Evolutionary conservation across 2,797 vertebrate genomes (phyloP).

Genomic region (Spatula clypeata): DNA sequence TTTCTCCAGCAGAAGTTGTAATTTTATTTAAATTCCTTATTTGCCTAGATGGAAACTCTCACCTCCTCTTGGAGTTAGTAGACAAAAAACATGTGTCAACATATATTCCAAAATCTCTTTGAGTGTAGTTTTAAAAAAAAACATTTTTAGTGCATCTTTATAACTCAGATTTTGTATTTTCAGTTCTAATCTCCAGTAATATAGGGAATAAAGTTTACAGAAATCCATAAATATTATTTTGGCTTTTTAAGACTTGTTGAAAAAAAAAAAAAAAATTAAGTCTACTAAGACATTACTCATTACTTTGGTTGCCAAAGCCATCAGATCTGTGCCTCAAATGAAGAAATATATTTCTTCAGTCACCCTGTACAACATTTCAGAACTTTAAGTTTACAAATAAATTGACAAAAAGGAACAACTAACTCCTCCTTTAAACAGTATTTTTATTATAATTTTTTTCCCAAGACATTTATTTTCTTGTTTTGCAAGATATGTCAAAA

Average conservation of each 20-base stretch:
- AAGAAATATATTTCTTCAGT: background rate
- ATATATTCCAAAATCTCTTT: background rate
- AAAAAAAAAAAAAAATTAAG: background rate
- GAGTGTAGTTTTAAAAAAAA: background rate
- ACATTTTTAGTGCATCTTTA: background rate
- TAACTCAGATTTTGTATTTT: background rate
- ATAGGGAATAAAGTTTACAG: background rate
- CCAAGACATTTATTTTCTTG: fast-evolving
- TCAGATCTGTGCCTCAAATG: background rate
- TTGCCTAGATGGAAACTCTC: background rate
- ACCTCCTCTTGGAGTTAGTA: background rate
- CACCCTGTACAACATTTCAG: fast-evolving
- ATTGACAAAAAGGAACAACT: background rate
- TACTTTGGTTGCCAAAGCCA: background rate
- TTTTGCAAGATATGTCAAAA: background rate
- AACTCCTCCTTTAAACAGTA: fast-evolving
- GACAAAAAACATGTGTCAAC: background rate
- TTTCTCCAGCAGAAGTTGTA: background rate
- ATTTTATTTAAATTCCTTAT: background rate
- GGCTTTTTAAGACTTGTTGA: background rate
- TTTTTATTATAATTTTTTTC: background rate
- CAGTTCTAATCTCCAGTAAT: background rate
- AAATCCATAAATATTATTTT: background rate
- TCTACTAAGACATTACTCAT: background rate
- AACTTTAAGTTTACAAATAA: background rate